These are phyloP conservation scores for Neolamprologus caudopunctatus DNA, from an alignment of 2,113 vertebrate genomes.

Conservation along the genomic window DNA sequence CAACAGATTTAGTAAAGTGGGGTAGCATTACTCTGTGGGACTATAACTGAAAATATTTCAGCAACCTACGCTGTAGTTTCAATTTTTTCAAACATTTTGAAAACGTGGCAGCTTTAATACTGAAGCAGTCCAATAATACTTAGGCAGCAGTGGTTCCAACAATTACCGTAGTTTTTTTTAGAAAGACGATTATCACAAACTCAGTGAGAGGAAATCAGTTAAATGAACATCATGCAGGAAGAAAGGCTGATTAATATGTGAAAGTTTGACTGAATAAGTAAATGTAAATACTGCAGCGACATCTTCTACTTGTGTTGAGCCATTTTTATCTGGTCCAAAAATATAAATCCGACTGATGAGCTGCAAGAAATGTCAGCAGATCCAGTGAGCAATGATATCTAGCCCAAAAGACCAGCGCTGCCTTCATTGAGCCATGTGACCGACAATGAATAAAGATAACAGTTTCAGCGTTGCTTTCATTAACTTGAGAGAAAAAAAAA, in stretches of 20 bases:
- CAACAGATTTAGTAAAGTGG: background rate
- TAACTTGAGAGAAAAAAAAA: background rate
- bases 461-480: background rate
- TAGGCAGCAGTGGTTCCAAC: background rate
- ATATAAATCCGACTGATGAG: background rate
- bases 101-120: background rate
- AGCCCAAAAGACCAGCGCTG: background rate
- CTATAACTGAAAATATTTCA: background rate
- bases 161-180: background rate
- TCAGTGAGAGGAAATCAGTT: background rate
- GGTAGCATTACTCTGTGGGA: background rate
- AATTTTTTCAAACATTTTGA: background rate
- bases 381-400: background rate
- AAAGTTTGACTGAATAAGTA: background rate
- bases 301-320: background rate
- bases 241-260: background rate
- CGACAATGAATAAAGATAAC: background rate
- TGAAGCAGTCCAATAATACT: background rate
- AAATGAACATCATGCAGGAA: background rate
- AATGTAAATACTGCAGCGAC: background rate
- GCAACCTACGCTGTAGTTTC: background rate
- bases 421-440: background rate
- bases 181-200: background rate
- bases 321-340: background rate
- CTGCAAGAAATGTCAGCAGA: rapidly evolving